Evolutionary conservation across 2,888 invertebrate species (phyloP).

Genomic region (Gari tellinella): DNA sequence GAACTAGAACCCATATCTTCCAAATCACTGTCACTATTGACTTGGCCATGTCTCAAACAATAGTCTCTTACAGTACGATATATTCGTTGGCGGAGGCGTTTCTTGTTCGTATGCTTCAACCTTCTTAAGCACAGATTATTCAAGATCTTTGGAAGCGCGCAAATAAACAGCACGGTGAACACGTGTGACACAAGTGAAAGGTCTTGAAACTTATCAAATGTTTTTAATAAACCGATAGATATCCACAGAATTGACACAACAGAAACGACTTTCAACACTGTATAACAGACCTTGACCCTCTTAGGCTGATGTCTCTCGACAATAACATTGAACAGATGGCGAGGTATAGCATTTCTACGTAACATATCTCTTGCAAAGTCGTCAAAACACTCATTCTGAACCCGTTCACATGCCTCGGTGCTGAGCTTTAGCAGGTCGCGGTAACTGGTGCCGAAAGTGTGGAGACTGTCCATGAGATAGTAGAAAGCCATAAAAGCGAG

Average conservation of each 20-base stretch:
- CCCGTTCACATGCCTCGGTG: constrained; percentile 19
- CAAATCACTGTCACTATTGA: too few species aligned
- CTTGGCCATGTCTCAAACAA: too few species aligned
- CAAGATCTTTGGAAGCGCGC: constrained; percentile 40
- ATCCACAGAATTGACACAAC: constrained; percentile 27
- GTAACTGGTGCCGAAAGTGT: constrained; percentile 32
- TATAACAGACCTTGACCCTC: constrained; percentile 37
- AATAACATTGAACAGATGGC: constrained; percentile 22
- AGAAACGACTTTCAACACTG: constrained; percentile 30
- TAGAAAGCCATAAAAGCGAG: constrained; percentile 42
- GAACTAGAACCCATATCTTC: too few species aligned
- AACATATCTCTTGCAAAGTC: not conserved
- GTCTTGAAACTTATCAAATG: constrained; percentile 48
- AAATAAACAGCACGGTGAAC: constrained; percentile 46
- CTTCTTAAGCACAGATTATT: too few species aligned
- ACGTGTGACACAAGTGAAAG: constrained; percentile 46
- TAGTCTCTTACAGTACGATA: too few species aligned
- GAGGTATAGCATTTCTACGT: constrained; percentile 21
- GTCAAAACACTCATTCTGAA: not conserved
- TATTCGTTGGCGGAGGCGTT: too few species aligned
- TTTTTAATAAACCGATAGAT: constrained; percentile 32
- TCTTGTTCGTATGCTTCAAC: too few species aligned
- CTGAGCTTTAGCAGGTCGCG: constrained; percentile 26
- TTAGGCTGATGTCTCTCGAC: constrained; percentile 32
- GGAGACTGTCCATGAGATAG: constrained; percentile 38